Base-by-base conservation (phyloP, 2,113 vertebrate species). In the Cheilinus undulatus region DNA sequence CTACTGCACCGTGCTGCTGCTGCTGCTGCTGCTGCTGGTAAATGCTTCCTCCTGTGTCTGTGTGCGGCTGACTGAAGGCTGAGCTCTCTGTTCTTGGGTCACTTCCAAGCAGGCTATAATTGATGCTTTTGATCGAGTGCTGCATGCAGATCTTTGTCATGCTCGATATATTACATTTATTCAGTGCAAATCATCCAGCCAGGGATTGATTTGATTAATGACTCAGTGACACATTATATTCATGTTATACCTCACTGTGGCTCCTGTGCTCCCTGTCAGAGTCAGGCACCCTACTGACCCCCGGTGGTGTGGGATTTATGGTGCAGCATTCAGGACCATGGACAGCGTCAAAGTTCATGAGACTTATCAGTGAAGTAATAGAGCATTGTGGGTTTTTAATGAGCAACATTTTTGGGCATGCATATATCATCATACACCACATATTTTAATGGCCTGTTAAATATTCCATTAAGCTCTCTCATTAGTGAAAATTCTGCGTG, bases 101-200 rank as follows among this genome's bases (percentile, higher is more conserved):
- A 76, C 51, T 60, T 91, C 91, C 91, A 93, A 88, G 62, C 68
- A 5, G 73, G 82, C 64, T 69, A 70, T 90, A 92, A 92, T 92
- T 92, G 87, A 93, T 89, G 81, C 76, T 85, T 91, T 85, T 83
- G 83, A 90, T 85, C 84, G 71, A 89, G 81, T 24, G 75, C 76
- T 88, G 81, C 79, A 68, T 83, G 84, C 85, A 84, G 83, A 90
- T 93, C 90, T 93, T 80, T 86, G 92, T 93, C 91, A 87, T 81
- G 91, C 91, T 90, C 89, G 61, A 90, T 92, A 89, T 92, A 92
- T 91, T 82, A 88, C 88, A 91, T 88, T 93, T 89, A 86, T 90
- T 90, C 86, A 68, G 85, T 88, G 88, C 85, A 91, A 92, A 93
- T 93, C 84, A 89, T 84, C 80, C 78, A 57, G 73, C 88, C 53